These are phyloP conservation scores for Dryobota labecula DNA, from an alignment of 2,888 invertebrate genomes.

Conservation along the genomic window DNA sequence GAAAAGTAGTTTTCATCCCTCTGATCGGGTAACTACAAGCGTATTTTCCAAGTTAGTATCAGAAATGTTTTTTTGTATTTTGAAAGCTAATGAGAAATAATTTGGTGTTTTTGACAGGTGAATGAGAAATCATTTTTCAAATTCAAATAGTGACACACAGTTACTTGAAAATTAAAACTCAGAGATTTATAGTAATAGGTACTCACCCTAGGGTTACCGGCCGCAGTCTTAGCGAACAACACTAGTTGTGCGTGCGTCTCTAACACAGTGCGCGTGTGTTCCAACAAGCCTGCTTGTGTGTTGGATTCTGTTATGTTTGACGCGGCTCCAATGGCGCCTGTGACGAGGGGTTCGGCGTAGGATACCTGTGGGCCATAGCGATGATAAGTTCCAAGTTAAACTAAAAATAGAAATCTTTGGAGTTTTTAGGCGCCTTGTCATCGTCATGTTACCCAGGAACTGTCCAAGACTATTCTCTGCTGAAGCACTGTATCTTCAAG, in stretches of 20 bases:
- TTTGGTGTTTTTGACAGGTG: background rate
- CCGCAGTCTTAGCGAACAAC: constrained; percentile 96
- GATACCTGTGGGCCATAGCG: constrained; percentile 83
- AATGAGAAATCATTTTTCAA: background rate
- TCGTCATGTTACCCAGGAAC: too few relatives aligned
- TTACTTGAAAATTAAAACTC: background rate
- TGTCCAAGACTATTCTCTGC: too few relatives aligned
- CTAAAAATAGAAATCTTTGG: background rate
- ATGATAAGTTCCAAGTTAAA: background rate
- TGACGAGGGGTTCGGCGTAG: constrained; percentile 96
- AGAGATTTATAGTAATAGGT: background rate
- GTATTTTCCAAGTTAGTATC: too few relatives aligned
- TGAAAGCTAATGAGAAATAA: background rate
- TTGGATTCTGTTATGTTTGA: constrained; percentile 97
- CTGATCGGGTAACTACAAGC: too few relatives aligned
- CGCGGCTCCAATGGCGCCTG: constrained; percentile 96
- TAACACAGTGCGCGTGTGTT: constrained; percentile 98
- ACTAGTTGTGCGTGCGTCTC: constrained; percentile 97
- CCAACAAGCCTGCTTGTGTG: constrained; percentile 96
- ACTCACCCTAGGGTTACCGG: constrained; percentile 96
- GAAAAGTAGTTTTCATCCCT: too few relatives aligned
- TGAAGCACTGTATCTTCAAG: too few relatives aligned
- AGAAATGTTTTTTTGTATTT: too few relatives aligned
- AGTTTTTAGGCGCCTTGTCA: too few relatives aligned
- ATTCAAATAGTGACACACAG: too few relatives aligned